These are phyloP conservation scores for Caenorhabditis japonica DNA, from an alignment of 2,888 invertebrate species.

Conservation along the genomic window DNA sequence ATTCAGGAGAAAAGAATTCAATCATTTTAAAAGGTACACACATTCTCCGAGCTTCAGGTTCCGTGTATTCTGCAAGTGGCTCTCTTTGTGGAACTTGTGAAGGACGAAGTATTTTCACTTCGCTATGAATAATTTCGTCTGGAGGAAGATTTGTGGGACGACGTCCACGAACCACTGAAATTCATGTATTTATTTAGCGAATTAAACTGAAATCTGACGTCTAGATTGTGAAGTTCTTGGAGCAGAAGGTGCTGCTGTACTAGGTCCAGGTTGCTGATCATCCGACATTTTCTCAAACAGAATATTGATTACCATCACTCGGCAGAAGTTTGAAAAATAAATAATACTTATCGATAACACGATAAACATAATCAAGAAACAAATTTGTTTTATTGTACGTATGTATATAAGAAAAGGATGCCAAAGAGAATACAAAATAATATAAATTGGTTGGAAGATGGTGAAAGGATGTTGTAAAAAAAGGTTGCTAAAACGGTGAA, in stretches of 20 bases:
- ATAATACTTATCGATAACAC: no score
- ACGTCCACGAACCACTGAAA: constrained; percentile 19
- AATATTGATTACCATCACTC: no score
- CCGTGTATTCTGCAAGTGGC: constrained; percentile 27
- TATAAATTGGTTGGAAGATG: no score
- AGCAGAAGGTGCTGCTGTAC: background rate
- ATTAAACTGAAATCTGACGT: no score
- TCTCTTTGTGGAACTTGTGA: constrained; percentile 28
- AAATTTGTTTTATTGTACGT: no score
- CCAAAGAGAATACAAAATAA: no score
- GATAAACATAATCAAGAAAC: no score
- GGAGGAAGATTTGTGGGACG: constrained; percentile 16
- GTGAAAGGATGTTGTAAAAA: no score
- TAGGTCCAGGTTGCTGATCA: background rate
- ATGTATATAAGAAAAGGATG: no score
- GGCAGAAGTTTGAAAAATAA: no score
- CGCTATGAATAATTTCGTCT: constrained; percentile 1
- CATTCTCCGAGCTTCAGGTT: constrained; percentile 10
- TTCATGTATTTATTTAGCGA: background rate
- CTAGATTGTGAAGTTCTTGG: background rate
- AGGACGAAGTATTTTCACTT: constrained; percentile 11
- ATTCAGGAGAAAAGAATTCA: background rate
- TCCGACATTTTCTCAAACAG: constrained; percentile 7
- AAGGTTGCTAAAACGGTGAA: no score
- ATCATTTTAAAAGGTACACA: background rate